These are phyloP conservation scores for Parnassius mnemosyne DNA, from an alignment of 2,888 invertebrate species.

Conservation along the genomic window DNA sequence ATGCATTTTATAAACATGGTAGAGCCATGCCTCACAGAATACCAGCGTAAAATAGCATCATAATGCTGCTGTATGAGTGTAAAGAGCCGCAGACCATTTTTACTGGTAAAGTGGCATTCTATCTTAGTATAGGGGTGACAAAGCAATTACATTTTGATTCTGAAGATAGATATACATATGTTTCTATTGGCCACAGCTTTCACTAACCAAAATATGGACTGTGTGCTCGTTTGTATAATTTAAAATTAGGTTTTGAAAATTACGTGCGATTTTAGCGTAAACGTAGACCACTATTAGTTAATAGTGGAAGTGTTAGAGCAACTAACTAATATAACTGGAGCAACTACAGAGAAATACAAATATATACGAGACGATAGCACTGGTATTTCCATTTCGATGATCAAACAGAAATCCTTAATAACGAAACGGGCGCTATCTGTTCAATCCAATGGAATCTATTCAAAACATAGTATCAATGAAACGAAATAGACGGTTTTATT, in stretches of 20 bases:
- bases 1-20: too few species aligned
- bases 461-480: constrained; percentile 23
- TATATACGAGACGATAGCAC: constrained; percentile 22
- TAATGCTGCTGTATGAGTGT: too few species aligned
- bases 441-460: constrained; percentile 23
- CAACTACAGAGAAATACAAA: constrained; percentile 18
- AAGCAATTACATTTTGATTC: too few species aligned
- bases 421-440: constrained; percentile 24
- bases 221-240: too few species aligned
- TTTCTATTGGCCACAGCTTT: too few species aligned
- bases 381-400: constrained; percentile 23
- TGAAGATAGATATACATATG: too few species aligned
- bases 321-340: constrained; percentile 17
- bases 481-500: constrained; percentile 20
- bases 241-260: not conserved
- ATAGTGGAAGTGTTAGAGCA: constrained; percentile 5
- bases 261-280: not conserved
- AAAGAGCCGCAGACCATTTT: too few species aligned
- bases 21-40: too few species aligned
- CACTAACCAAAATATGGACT: too few species aligned
- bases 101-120: too few species aligned
- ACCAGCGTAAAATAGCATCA: too few species aligned
- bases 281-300: not conserved
- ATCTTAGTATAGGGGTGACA: too few species aligned
- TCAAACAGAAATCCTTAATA: constrained; percentile 27